phyloP scores from a whole-genome alignment of 2,888 invertebrate species.

The Lumbricus terrestris region DNA sequence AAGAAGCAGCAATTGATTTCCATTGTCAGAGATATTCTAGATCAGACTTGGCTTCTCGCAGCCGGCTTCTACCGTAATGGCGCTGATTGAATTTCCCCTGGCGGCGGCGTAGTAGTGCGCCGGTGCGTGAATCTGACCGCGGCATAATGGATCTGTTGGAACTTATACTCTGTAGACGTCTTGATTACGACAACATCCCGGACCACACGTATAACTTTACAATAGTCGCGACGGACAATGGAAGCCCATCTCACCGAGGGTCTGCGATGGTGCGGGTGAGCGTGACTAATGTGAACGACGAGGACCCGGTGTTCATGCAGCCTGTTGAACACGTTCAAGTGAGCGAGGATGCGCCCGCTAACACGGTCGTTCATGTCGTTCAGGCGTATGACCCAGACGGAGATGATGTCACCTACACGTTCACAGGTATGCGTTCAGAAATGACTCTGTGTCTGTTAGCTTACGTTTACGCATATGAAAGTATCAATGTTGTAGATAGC shows the following conservation, averaged over 20 bases:
- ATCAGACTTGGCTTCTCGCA: background rate
- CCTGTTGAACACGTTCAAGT: slow-evolving; percentile 40
- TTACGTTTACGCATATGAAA: too few species aligned
- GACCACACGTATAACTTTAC: slow-evolving; percentile 73
- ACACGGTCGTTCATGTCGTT: slow-evolving; percentile 87
- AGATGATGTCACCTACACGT: slow-evolving; percentile 86
- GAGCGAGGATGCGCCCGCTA: slow-evolving; percentile 54
- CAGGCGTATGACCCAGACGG: slow-evolving; percentile 96
- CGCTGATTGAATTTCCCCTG: background rate
- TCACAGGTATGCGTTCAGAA: slow-evolving; percentile 64
- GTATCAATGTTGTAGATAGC: background rate
- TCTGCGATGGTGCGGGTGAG: slow-evolving; percentile 90
- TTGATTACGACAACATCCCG: slow-evolving; percentile 53
- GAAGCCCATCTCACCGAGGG: slow-evolving; percentile 86
- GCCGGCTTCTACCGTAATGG: background rate
- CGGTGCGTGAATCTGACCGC: background rate
- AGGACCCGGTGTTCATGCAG: slow-evolving; percentile 70
- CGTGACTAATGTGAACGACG: slow-evolving; percentile 97
- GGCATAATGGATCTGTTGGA: background rate
- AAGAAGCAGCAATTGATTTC: background rate
- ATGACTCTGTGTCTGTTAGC: background rate
- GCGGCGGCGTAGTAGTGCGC: too few species aligned
- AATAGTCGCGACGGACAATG: slow-evolving; percentile 88
- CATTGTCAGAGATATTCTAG: background rate
- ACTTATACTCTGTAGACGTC: slow-evolving; percentile 58